phyloP scores from a whole-genome alignment of 2,797 vertebrate genomes.

The Picus viridis region DNA sequence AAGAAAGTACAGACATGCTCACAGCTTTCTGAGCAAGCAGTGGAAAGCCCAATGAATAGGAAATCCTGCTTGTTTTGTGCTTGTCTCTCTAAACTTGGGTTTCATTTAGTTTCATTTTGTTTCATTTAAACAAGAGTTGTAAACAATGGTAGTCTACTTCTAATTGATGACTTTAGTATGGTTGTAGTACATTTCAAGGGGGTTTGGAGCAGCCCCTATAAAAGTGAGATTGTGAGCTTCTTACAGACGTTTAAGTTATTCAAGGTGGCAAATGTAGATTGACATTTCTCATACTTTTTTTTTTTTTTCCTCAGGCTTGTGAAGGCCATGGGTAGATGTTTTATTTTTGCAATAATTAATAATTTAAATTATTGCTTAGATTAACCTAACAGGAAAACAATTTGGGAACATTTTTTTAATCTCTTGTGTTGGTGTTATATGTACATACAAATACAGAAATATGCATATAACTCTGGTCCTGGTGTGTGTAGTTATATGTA shows the following conservation, averaged over 20 bases:
- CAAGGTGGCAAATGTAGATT: background rate
- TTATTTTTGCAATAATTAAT: background rate
- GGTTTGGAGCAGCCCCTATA: background rate
- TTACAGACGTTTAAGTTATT: background rate
- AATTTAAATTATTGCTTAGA: background rate
- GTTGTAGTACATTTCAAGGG: background rate
- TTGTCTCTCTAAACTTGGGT: background rate
- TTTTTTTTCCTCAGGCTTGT: background rate
- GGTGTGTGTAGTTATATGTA: background rate
- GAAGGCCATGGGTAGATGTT: background rate
- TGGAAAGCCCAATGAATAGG: background rate
- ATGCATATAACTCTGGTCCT: background rate
- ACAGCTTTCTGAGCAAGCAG: background rate
- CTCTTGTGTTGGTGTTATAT: background rate
- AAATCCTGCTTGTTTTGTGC: background rate
- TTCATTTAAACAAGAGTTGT: background rate
- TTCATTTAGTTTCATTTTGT: background rate
- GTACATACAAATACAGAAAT: background rate
- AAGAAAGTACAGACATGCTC: background rate
- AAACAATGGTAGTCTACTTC: background rate
- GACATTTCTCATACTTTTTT: background rate
- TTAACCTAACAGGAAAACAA: background rate
- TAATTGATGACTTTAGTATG: background rate
- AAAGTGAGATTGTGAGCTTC: background rate
- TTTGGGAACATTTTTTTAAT: background rate